Conservation (phyloP, 2,113 vertebrate genomes). For the Tringa solitaria region DNA sequence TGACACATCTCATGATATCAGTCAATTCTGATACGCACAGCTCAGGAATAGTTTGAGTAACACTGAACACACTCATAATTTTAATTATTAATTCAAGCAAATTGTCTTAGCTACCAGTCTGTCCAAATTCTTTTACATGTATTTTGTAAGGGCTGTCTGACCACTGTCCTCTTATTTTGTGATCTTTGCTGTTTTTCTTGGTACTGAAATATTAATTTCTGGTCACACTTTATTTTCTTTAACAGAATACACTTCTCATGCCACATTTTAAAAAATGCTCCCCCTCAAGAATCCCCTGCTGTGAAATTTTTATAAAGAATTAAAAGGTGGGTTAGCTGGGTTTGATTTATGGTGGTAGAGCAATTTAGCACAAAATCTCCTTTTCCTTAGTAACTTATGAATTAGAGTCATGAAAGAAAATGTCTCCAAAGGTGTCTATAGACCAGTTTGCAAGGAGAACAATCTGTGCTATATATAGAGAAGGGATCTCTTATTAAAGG, state of each 20-base stretch:
- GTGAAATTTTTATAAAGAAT: background rate
- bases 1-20: background rate
- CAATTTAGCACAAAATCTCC: background rate
- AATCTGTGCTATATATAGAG: background rate
- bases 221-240: background rate
- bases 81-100: background rate
- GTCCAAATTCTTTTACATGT: background rate
- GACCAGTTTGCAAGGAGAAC: background rate
- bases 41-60: background rate
- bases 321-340: background rate
- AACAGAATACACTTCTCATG: background rate
- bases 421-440: background rate
- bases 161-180: background rate
- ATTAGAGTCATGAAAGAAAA: background rate
- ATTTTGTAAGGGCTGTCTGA: background rate
- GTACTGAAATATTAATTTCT: background rate
- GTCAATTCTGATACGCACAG: background rate
- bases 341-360: background rate
- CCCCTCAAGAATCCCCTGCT: background rate
- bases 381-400: background rate
- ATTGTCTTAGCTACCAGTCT: background rate
- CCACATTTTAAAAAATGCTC: background rate
- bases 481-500: background rate
- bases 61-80: background rate
- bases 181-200: background rate